phyloP scores from a whole-genome alignment of 2,113 vertebrate species.

The Haemorhous mexicanus region DNA sequence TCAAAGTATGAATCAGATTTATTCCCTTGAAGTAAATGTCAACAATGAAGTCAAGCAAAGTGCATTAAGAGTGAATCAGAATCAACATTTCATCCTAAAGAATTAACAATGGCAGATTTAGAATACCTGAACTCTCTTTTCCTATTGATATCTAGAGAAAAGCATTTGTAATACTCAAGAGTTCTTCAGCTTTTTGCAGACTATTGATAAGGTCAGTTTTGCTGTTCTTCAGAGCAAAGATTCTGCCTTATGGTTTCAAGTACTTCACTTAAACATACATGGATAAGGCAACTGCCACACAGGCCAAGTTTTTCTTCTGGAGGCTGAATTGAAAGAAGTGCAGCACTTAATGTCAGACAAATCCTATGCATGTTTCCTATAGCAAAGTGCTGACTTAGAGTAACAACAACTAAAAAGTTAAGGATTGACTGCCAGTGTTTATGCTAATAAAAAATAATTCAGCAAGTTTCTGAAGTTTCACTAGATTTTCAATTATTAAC shows the following conservation, averaged over 20 bases:
- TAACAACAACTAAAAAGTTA: not conserved
- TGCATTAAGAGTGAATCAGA: not conserved
- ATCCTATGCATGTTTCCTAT: not conserved
- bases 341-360: not conserved
- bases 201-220: not conserved
- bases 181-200: not conserved
- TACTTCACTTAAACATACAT: not conserved
- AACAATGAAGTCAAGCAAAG: not conserved
- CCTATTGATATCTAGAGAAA: not conserved
- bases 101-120: not conserved
- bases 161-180: not conserved
- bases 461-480: not conserved
- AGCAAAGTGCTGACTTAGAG: not conserved
- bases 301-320: not conserved
- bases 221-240: not conserved
- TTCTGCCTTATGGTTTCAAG: not conserved
- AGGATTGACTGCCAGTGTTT: not conserved
- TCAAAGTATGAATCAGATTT: not conserved
- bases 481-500: not conserved
- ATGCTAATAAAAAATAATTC: not conserved
- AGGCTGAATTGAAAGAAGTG: not conserved
- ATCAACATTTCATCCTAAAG: not conserved
- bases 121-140: not conserved
- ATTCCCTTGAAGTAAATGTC: not conserved
- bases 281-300: not conserved